phyloP scores from a whole-genome alignment of 1,140 invertebrate genomes.

The Lethocerus indicus region DNA sequence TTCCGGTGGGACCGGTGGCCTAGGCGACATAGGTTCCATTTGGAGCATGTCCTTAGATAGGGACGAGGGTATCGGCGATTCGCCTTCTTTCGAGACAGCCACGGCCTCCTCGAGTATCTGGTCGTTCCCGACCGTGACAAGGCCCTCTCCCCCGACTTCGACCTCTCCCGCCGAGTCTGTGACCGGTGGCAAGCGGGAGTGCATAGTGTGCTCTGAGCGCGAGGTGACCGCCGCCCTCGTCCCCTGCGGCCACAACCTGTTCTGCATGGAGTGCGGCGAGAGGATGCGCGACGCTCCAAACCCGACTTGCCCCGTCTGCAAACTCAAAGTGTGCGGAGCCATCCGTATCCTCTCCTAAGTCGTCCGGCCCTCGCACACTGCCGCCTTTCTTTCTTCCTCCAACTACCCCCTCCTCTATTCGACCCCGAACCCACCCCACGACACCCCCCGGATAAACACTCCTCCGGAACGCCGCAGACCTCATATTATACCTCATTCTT shows the following conservation, averaged over 20 bases:
- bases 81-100: constrained; percentile 51
- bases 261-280: constrained; percentile 83
- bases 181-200: constrained; percentile 44
- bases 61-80: constrained; percentile 68
- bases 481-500: constrained; percentile 11
- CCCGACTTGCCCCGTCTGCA: constrained; percentile 68
- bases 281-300: constrained; percentile 46
- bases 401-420: too few relatives aligned
- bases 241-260: constrained; percentile 86
- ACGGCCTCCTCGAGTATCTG: constrained; percentile 46
- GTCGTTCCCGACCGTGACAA: constrained; percentile 40
- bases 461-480: constrained; percentile 12
- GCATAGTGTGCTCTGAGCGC: constrained; percentile 69
- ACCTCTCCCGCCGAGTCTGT: constrained; percentile 46
- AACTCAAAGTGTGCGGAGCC: constrained; percentile 61
- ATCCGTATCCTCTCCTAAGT: constrained; percentile 46
- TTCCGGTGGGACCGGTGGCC: constrained; percentile 38
- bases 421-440: too few relatives aligned
- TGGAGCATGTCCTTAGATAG: constrained; percentile 52
- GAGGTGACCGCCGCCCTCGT: constrained; percentile 77
- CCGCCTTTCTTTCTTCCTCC: constrained; percentile 13
- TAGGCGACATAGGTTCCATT: constrained; percentile 52
- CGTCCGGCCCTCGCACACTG: constrained; percentile 1
- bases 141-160: constrained; percentile 53
- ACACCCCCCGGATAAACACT: too few relatives aligned